Conservation (phyloP, 2,888 invertebrate species). For the Bellardia bayeri region DNA sequence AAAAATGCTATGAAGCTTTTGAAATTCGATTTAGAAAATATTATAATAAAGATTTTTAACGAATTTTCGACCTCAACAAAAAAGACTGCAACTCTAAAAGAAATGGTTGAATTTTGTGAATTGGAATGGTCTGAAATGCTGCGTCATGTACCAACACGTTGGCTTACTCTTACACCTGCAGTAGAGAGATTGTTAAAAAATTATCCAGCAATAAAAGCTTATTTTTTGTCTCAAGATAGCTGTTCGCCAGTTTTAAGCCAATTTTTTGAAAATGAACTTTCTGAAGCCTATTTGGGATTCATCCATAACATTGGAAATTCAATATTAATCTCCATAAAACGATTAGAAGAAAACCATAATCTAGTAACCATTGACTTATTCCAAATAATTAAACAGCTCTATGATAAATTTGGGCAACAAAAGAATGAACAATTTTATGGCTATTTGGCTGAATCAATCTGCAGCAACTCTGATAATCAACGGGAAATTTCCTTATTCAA, state of each 20-base stretch:
- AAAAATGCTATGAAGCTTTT: no score
- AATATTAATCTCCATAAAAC: background rate
- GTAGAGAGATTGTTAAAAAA: constrained; percentile 55
- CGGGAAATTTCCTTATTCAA: constrained; percentile 16
- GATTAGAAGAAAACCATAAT: constrained; percentile 37
- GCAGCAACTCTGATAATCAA: background rate
- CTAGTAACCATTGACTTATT: constrained; percentile 48
- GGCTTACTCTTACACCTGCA: constrained; percentile 54
- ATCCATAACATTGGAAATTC: constrained; percentile 9
- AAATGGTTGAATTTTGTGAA: constrained; percentile 47
- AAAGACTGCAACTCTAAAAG: constrained; percentile 16
- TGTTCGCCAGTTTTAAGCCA: constrained; percentile 41
- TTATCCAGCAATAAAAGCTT: constrained; percentile 43
- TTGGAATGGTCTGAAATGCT: constrained; percentile 45
- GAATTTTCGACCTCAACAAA: no score
- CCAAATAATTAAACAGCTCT: constrained; percentile 20
- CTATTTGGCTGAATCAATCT: no score
- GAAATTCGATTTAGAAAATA: no score
- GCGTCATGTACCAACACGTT: constrained; percentile 34
- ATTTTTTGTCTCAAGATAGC: constrained; percentile 51
- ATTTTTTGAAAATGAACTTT: no score
- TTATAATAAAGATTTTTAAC: no score
- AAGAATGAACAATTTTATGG: no score
- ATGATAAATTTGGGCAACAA: no score
- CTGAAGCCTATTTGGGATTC: constrained; percentile 7